Evolutionary conservation across 2,797 vertebrate species (phyloP).

Genomic region (Ispidina lecontei): DNA sequence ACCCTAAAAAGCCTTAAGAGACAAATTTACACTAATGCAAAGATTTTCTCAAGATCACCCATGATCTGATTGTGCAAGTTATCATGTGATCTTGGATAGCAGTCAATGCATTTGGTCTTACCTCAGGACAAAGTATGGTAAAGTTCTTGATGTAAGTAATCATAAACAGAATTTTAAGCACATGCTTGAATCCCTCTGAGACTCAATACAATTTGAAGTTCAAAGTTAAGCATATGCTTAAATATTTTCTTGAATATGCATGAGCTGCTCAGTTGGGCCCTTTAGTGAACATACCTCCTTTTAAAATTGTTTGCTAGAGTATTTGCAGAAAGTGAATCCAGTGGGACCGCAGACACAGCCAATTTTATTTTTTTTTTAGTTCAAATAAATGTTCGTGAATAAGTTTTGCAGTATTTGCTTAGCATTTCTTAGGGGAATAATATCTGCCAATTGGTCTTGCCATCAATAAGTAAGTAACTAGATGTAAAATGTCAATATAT

Average conservation of each 20-base stretch:
- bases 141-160: neutral
- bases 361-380: neutral
- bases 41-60: neutral
- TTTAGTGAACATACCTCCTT: constrained; percentile 31
- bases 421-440: constrained; percentile 9
- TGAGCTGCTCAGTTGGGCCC: neutral
- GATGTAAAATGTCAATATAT: constrained; percentile 31
- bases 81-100: neutral
- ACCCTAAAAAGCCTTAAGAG: neutral
- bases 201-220: constrained; percentile 10
- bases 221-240: constrained; percentile 60
- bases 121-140: neutral
- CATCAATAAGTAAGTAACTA: constrained; percentile 29
- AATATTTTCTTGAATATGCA: constrained; percentile 51
- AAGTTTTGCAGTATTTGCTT: constrained; percentile 35
- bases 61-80: neutral
- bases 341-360: neutral
- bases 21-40: neutral
- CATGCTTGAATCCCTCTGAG: constrained; percentile 24
- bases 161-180: constrained; percentile 28
- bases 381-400: neutral
- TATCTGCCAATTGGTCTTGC: neutral
- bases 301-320: constrained; percentile 46
- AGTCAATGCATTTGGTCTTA: neutral
- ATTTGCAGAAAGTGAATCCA: constrained; percentile 34